phyloP scores from a whole-genome alignment of 1,140 invertebrate genomes.

The Leguminivora glycinivorella region DNA sequence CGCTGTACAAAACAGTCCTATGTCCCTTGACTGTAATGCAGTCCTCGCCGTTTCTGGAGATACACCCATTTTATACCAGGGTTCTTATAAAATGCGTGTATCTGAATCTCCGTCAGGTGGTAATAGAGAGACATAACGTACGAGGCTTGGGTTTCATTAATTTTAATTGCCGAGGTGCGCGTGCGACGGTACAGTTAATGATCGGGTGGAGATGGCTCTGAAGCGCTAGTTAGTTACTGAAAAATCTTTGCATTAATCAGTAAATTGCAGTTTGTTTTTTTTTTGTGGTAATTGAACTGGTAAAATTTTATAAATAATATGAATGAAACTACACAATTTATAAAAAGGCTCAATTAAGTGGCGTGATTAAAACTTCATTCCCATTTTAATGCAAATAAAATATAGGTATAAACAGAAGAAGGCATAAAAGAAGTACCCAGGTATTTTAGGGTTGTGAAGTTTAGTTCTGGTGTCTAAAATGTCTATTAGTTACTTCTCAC shows the following conservation, averaged over 20 bases:
- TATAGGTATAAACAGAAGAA: too few relatives aligned
- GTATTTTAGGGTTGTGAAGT: too few relatives aligned
- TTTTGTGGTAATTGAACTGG: neutral
- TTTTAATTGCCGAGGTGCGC: conserved; percentile 61
- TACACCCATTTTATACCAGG: too few relatives aligned
- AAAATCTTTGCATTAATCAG: neutral
- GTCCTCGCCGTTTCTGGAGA: neutral
- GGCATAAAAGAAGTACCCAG: too few relatives aligned
- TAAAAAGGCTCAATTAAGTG: too few relatives aligned
- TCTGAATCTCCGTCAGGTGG: conserved; percentile 16
- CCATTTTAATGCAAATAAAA: too few relatives aligned
- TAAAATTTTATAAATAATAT: too few relatives aligned
- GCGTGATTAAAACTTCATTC: too few relatives aligned
- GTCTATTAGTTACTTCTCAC: too few relatives aligned
- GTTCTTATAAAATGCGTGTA: conserved; percentile 15
- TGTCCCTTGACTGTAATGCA: neutral
- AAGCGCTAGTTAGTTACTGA: neutral
- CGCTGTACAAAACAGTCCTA: neutral
- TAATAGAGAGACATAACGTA: conserved; percentile 33
- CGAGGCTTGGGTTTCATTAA: conserved; percentile 54
- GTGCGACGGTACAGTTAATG: conserved; percentile 41
- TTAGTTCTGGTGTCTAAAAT: too few relatives aligned
- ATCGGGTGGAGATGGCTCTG: conserved; percentile 5
- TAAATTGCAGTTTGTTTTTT: neutral
- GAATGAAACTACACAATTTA: too few relatives aligned